These are phyloP conservation scores for Drosophila algonquin DNA, from an alignment of 2,888 invertebrate species.

Conservation along the genomic window DNA sequence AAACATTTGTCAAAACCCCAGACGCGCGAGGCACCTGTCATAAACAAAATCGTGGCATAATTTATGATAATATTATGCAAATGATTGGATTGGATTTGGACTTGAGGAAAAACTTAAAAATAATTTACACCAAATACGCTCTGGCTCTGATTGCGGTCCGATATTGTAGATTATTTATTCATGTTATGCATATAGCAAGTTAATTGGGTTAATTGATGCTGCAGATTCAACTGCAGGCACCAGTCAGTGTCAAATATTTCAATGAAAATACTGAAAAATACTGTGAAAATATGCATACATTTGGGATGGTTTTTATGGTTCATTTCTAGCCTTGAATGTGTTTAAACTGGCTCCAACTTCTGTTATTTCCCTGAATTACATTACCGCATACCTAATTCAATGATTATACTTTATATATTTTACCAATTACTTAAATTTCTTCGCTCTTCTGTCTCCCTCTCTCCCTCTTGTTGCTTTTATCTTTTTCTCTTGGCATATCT, in stretches of 20 bases:
- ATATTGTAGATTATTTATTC: conserved; percentile 56
- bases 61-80: conserved; percentile 72
- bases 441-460: background rate
- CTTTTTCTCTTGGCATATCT: background rate
- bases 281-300: background rate
- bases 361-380: background rate
- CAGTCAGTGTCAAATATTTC: conserved; percentile 15
- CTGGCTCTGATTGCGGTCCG: background rate
- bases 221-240: background rate
- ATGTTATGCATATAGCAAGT: conserved; percentile 69
- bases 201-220: conserved; percentile 70
- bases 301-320: background rate
- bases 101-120: conserved; percentile 21
- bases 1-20: conserved; percentile 38
- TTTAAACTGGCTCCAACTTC: too few species aligned
- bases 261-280: conserved; percentile 25
- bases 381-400: too few species aligned
- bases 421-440: background rate
- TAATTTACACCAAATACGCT: conserved; percentile 16
- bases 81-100: conserved; percentile 29
- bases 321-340: background rate
- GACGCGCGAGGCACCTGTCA: conserved; percentile 57
- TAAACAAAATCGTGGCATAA: conserved; percentile 64
- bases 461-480: background rate
- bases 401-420: too few species aligned